A percentile compares a stretch with the other conserved stretches of the same genome.
Conservation (phyloP, 2,113 vertebrate species). For the Melanerpes aurifrons region DNA sequence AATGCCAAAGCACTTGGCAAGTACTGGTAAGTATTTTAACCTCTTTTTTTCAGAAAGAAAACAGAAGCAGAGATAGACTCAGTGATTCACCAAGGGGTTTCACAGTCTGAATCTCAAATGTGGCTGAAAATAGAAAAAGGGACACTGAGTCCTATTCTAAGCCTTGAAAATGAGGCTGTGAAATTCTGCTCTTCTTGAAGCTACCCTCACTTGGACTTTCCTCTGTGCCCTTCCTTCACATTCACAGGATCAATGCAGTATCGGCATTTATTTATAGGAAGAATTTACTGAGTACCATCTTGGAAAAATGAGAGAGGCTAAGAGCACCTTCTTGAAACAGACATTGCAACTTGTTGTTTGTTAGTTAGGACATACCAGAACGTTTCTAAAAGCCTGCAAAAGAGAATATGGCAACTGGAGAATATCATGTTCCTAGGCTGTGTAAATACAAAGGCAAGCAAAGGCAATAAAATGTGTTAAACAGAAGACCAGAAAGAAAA, state of each 20-base stretch:
- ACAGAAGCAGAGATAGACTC: background rate
- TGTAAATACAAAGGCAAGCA: background rate
- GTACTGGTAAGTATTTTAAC: background rate
- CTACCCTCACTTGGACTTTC: background rate
- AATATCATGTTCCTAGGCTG: background rate
- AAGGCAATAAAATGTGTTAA: slow-evolving; percentile 9
- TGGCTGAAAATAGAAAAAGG: slow-evolving; percentile 10
- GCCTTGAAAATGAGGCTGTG: background rate
- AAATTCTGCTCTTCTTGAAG: background rate
- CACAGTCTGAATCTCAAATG: background rate
- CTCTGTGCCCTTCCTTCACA: background rate
- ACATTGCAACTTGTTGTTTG: background rate
- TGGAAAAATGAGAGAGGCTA: background rate
- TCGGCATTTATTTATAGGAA: background rate
- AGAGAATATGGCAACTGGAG: background rate
- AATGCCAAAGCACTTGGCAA: background rate
- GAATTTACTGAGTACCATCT: background rate
- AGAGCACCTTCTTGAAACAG: background rate
- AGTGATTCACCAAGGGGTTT: background rate
- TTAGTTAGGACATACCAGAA: background rate
- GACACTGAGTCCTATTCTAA: background rate
- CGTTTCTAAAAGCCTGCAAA: background rate
- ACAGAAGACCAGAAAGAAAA: slow-evolving; percentile 14
- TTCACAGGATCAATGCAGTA: background rate
- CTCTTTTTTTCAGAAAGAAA: background rate